These are phyloP conservation scores for Cabera pusaria DNA, from an alignment of 2,888 invertebrate genomes.

Conservation along the genomic window DNA sequence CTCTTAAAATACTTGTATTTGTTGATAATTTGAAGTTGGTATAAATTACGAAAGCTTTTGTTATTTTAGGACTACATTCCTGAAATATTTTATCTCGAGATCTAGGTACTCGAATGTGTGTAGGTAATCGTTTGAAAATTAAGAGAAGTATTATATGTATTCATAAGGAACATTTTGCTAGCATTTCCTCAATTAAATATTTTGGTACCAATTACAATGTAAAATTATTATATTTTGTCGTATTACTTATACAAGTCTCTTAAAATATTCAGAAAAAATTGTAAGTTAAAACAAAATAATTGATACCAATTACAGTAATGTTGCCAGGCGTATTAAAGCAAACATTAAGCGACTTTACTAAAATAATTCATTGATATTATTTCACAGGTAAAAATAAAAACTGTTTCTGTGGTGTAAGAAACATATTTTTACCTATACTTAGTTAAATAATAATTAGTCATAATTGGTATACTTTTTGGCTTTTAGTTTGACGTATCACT, in stretches of 20 bases:
- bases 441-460: too few species aligned
- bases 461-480: too few species aligned
- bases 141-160: constrained; percentile 13
- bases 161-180: constrained; percentile 13
- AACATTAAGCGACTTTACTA: constrained; percentile 42
- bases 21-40: constrained; percentile 3
- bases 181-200: constrained; percentile 6
- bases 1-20: constrained; percentile 6
- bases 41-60: constrained; percentile 1
- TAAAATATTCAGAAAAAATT: too few species aligned
- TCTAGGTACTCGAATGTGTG: not conserved
- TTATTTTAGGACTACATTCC: not conserved
- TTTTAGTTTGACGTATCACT: too few species aligned
- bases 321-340: constrained; percentile 53
- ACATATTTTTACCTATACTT: too few species aligned
- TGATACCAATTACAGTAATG: constrained; percentile 42
- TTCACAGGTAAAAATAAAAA: too few species aligned
- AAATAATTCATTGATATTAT: constrained; percentile 10
- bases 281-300: constrained; percentile 6
- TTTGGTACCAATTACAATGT: constrained; percentile 27
- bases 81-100: not conserved
- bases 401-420: too few species aligned
- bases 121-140: constrained; percentile 1
- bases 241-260: too few species aligned
- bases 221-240: too few species aligned